Evolutionary conservation across 2,113 vertebrate species (phyloP).

Genomic region (Laticauda colubrina): DNA sequence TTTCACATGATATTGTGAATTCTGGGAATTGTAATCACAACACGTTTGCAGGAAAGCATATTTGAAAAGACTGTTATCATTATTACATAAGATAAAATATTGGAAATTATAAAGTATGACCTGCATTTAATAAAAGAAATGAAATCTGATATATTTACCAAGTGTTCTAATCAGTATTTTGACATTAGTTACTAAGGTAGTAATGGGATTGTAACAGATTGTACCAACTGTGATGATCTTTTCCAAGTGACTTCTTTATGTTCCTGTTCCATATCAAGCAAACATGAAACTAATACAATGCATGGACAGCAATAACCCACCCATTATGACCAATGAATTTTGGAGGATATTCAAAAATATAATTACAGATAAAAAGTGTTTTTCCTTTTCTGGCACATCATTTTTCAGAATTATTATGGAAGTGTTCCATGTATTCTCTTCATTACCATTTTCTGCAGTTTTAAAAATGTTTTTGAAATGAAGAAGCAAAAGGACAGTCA

Average conservation of each 20-base stretch:
- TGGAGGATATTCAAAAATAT: constrained; percentile 63
- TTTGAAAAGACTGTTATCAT: background rate
- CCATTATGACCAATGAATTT: constrained; percentile 67
- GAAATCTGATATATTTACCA: background rate
- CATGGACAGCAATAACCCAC: constrained; percentile 63
- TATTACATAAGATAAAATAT: background rate
- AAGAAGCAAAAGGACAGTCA: constrained; percentile 64
- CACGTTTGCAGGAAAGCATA: background rate
- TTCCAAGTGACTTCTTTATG: constrained; percentile 59
- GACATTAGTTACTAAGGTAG: constrained; percentile 29
- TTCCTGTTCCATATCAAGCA: constrained; percentile 50
- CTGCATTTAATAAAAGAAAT: background rate
- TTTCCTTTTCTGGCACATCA: constrained; percentile 57
- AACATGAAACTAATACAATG: constrained; percentile 27
- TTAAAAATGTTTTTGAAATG: constrained; percentile 59
- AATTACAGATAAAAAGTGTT: constrained; percentile 67
- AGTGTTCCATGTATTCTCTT: constrained; percentile 55
- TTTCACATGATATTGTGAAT: background rate
- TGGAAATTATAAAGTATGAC: background rate
- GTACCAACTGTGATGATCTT: constrained; percentile 47
- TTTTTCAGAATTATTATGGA: constrained; percentile 62
- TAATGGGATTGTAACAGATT: constrained; percentile 40
- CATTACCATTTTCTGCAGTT: constrained; percentile 64
- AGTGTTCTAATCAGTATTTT: background rate
- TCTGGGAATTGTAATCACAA: background rate